A percentile compares a stretch with the other conserved stretches of the same genome.
phyloP scores from a whole-genome alignment of 2,888 invertebrate genomes.

The Plagodis dolabraria region DNA sequence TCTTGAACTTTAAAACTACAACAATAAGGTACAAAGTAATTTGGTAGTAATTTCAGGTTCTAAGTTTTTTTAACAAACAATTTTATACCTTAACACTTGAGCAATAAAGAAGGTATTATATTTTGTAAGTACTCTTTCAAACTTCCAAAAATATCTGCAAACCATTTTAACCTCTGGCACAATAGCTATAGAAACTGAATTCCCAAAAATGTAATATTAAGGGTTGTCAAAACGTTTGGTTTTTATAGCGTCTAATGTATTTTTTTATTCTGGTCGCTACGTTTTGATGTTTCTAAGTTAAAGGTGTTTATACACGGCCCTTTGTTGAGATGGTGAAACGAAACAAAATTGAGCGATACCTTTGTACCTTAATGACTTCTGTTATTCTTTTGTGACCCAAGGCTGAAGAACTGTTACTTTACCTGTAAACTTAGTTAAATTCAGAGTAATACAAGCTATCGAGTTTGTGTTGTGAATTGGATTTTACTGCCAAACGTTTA shows the following conservation, averaged over 20 bases:
- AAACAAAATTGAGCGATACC: constrained; percentile 19
- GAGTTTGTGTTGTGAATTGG: too few species aligned
- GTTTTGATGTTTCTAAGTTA: constrained; percentile 42
- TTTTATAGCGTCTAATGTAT: constrained; percentile 53
- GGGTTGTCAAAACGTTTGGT: constrained; percentile 33
- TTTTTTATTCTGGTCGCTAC: constrained; percentile 50
- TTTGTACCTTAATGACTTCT: constrained; percentile 8
- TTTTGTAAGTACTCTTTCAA: neutral
- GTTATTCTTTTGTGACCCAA: constrained; percentile 6
- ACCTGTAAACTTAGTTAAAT: neutral
- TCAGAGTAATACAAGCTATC: too few species aligned
- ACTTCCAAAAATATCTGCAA: neutral
- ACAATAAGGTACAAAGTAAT: constrained; percentile 15
- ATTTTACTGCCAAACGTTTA: too few species aligned
- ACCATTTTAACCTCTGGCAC: constrained; percentile 9
- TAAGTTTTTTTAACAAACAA: constrained; percentile 30
- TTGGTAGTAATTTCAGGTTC: constrained; percentile 17
- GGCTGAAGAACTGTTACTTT: neutral
- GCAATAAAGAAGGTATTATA: constrained; percentile 16
- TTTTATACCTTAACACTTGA: constrained; percentile 34
- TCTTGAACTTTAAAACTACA: constrained; percentile 32
- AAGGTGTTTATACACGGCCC: constrained; percentile 28
- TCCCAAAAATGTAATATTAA: constrained; percentile 1
- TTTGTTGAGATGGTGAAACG: constrained; percentile 15
- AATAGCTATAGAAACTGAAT: neutral